A percentile compares a stretch with the other conserved stretches of the same genome.
Conservation (phyloP, 2,113 vertebrate species). For the Todiramphus saurophagus region DNA sequence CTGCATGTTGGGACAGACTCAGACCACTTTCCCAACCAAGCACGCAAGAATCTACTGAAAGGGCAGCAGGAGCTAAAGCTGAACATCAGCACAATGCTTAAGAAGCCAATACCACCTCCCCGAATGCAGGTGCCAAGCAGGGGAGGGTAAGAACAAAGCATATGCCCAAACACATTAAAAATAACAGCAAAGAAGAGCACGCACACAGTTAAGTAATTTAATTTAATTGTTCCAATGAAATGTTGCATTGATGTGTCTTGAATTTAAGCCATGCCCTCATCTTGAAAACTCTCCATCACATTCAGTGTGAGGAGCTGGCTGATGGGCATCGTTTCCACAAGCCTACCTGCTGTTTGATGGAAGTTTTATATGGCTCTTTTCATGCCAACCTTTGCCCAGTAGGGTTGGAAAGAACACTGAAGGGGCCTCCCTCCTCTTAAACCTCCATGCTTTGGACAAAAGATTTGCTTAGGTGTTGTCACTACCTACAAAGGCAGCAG, state of each 20-base stretch:
- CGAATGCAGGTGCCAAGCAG: not conserved
- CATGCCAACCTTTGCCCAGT: not conserved
- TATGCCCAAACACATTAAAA: not conserved
- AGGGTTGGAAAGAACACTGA: not conserved
- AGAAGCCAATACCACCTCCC: not conserved
- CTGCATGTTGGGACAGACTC: not conserved
- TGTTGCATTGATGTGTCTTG: not conserved
- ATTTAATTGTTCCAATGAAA: not conserved
- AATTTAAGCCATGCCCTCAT: not conserved
- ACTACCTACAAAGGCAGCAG: not conserved
- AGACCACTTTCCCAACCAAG: not conserved
- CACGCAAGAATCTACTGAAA: not conserved
- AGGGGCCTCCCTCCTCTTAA: not conserved
- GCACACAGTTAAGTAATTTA: not conserved
- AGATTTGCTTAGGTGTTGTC: not conserved
- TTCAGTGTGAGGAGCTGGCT: not conserved
- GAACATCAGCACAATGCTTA: rapidly evolving
- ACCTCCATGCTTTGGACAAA: not conserved
- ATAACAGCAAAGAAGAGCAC: not conserved
- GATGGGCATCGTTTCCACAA: not conserved
- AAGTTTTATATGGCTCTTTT: not conserved
- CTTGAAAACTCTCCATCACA: not conserved
- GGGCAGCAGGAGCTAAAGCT: not conserved
- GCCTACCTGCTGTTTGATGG: not conserved
- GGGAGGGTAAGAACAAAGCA: not conserved